Base-by-base conservation (phyloP, 2,797 vertebrate species). In the Microcaecilia unicolor region DNA sequence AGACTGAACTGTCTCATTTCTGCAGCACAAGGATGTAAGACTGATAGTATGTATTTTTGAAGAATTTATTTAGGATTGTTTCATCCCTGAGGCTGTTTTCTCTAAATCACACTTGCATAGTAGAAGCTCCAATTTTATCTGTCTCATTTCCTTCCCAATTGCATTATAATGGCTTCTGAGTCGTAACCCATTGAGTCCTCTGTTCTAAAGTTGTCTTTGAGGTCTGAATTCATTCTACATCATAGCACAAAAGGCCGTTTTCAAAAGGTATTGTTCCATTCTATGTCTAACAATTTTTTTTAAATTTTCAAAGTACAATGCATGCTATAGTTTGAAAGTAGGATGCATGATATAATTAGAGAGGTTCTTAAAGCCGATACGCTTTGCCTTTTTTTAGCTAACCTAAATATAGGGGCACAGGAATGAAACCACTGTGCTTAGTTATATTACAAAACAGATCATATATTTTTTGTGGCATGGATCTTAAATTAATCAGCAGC, bases 51-150 rank as follows among this genome's bases (percentile, higher is more conserved):
- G 3, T 37, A 17, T 44, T n/a, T 38, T 18, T 30, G 15, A 18
- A 25, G 9, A 31, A n/a, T 15, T 13, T 26, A 44, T 37, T 34
- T 20, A 0, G 0, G 7, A n/a, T n/a, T n/a, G n/a, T n/a, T n/a
- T n/a, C n/a, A n/a, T 8, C 0, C 12, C 36, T 1, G 13, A 51
- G 23, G 29, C 22, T 48, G 5, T 47, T 59, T 34, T 18, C 5
- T n/a, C n/a, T n/a, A n/a, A n/a, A n/a, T n/a, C n/a, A n/a, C 34
- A 9, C 9, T 51, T 58, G 62, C 36, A 49, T 9, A 4, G 4
- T 39, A 28, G 8, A n/a, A 31, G 30, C 24, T 14, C 22, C 1
- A 16, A 4, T 18, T 40, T 6, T 9, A 3, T 16, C 21, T 37
- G 26, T 44, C 51, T 1, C 1, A 10, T 45, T 47, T 44, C 15